phyloP scores from a whole-genome alignment of 2,113 vertebrate species.

The Clarias magur region DNA sequence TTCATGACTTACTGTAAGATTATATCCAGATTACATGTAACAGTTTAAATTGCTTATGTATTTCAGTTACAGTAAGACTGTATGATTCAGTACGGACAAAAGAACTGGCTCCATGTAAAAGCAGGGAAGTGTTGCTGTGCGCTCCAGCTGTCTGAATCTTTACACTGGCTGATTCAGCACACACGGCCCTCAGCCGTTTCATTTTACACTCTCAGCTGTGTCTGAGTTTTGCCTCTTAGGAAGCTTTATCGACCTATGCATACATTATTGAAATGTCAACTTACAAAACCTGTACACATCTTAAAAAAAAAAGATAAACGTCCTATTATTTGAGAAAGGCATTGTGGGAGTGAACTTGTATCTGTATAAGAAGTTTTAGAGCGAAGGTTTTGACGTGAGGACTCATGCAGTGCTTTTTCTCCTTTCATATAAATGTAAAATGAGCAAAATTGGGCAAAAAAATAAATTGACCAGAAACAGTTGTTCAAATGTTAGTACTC shows the following conservation, averaged over 20 bases:
- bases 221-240: neutral
- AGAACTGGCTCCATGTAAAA: too few relatives aligned
- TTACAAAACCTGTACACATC: neutral
- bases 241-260: neutral
- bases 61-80: neutral
- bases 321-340: neutral
- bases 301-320: neutral
- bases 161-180: too few relatives aligned
- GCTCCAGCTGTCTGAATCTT: too few relatives aligned
- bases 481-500: too few relatives aligned
- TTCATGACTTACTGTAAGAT: neutral
- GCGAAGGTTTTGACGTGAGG: neutral
- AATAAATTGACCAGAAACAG: neutral
- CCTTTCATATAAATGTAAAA: neutral
- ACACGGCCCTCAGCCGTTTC: too few relatives aligned
- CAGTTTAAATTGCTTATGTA: neutral
- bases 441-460: neutral
- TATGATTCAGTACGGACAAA: too few relatives aligned
- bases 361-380: too few relatives aligned
- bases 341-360: neutral
- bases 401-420: neutral
- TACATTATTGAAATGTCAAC: too few relatives aligned
- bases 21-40: neutral
- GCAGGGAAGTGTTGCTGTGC: too few relatives aligned
- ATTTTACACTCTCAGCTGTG: too few relatives aligned